These are phyloP conservation scores for Valencia hispanica DNA, from an alignment of 2,797 vertebrate genomes.

Conservation along the genomic window DNA sequence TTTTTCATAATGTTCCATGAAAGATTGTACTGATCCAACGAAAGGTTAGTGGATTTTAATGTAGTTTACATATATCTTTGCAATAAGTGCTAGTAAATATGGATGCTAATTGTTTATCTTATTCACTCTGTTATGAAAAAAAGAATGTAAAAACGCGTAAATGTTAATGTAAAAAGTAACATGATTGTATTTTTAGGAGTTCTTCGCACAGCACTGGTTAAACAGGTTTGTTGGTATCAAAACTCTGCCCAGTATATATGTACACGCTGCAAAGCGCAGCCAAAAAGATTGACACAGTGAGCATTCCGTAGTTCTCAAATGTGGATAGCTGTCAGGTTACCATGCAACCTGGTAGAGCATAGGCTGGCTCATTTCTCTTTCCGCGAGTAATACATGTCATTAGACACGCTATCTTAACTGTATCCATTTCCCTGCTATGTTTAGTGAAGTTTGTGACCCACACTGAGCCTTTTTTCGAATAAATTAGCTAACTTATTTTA, in stretches of 20 bases:
- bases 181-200: background rate
- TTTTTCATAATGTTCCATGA: background rate
- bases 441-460: background rate
- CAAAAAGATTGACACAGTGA: background rate
- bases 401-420: background rate
- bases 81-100: too few relatives aligned
- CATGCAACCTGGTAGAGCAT: conserved; percentile 8
- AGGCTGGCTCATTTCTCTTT: background rate
- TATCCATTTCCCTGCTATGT: background rate
- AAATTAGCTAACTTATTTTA: background rate
- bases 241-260: background rate
- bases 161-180: background rate
- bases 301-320: conserved; percentile 10
- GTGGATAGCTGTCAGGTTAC: conserved; percentile 5
- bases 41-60: background rate
- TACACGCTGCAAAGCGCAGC: conserved; percentile 1
- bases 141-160: background rate
- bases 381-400: background rate
- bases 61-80: background rate
- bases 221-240: background rate
- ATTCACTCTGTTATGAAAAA: background rate
- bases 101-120: background rate
- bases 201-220: background rate
- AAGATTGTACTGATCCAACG: background rate
- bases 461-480: background rate